Percentiles rank a stretch among this genome's conserved stretches.
Conservation (phyloP, 37 sponge, comb jelly and placozoan genomes). For the Eunapius fragilis region DNA sequence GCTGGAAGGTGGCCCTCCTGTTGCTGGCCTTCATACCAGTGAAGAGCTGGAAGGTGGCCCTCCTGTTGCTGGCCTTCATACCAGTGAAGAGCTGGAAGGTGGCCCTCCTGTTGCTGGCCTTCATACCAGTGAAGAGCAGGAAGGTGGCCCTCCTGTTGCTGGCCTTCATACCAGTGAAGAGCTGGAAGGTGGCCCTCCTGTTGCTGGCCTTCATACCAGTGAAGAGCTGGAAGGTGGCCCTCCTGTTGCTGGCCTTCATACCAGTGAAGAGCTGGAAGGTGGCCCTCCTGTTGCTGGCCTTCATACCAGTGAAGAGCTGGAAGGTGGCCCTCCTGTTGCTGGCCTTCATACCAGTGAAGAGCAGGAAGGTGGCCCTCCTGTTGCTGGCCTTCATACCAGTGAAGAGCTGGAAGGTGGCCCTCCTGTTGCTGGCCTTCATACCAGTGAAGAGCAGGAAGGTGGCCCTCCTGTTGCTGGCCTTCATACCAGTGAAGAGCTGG, state of each 20-base stretch:
- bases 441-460: constrained; percentile 56
- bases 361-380: constrained; percentile 61
- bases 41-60: constrained; percentile 56
- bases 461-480: constrained; percentile 59
- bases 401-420: constrained; percentile 56
- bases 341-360: constrained; percentile 46
- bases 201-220: constrained; percentile 57
- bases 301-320: constrained; percentile 55
- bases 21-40: constrained; percentile 57
- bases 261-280: constrained; percentile 58
- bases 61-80: constrained; percentile 60
- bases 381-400: constrained; percentile 57
- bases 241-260: constrained; percentile 60
- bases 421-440: constrained; percentile 60
- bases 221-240: constrained; percentile 56
- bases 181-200: constrained; percentile 62
- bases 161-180: constrained; percentile 46
- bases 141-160: constrained; percentile 68
- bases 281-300: constrained; percentile 59
- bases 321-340: constrained; percentile 68
- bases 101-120: constrained; percentile 59
- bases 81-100: constrained; percentile 58
- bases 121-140: constrained; percentile 54
- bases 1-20: constrained; percentile 62
- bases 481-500: constrained; percentile 55